Base-by-base conservation (phyloP, 2,888 invertebrate species). In the Rhodophaea formosa region DNA sequence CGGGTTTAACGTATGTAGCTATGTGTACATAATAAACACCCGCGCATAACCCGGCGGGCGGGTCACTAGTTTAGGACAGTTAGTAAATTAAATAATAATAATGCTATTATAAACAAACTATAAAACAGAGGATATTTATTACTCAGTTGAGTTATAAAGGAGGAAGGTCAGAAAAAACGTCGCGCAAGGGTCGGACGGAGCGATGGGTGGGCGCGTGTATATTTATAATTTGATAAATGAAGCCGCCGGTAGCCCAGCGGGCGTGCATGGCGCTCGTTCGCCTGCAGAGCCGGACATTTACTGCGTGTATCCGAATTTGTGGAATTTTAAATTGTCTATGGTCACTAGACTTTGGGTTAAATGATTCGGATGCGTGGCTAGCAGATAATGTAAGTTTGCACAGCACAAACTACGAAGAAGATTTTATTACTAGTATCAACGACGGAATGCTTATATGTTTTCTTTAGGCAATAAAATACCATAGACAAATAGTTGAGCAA, bases 221-320 rank as follows among this genome's bases (percentile, higher is more conserved):
- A 82, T 83, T 80, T 81, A 83, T 86, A 86, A 85, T 85, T 82
- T 86, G 86, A 87, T 84, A 83, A 82, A 85, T 79, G 79, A 71
- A 70, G 68, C 69, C 59, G 74, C 73, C 81, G 79, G 79, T 82
- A 79, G 83, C 81, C 66, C 83, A 83, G 84, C 83, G 78, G 82
- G 82, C 78, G 80, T 64, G 74, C 72, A 49, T 42, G 65, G 59
- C 62, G 65, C 64, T 79, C 81, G 75, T 81, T 79, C 14, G 51
- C 16, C 35, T 51, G 14, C 17, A 30, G 39, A 60, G 59, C 51
- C 59, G 62, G 46, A 47, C 42, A 35, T 47, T 45, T 17, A 7
- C 47, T 39, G 39, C 12, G 47, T 39, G 47, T 56, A 56, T 42
- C 56, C 47, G 47, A 47, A 54, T 45, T 45, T 45, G 51, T 39